Conservation (phyloP, 1,140 invertebrate genomes). For the Drosophila subobscura region DNA sequence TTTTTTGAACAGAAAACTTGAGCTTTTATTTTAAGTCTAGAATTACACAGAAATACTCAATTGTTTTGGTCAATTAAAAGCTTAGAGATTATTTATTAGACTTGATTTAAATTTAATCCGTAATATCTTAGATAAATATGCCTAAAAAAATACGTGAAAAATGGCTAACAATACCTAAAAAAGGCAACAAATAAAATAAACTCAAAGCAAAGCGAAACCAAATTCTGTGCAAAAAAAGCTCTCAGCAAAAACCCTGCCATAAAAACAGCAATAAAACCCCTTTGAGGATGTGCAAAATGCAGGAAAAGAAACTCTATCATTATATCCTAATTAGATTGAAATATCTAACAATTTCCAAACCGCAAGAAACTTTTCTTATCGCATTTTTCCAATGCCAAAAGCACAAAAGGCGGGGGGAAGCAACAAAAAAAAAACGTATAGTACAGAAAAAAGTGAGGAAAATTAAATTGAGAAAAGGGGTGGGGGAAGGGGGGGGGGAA, state of each 20-base stretch:
- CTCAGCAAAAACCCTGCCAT: background rate
- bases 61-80: too few species aligned
- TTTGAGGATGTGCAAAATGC: background rate
- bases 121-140: too few species aligned
- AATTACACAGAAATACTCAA: too few species aligned
- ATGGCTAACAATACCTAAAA: too few species aligned
- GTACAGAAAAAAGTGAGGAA: constrained; percentile 29
- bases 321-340: constrained; percentile 79
- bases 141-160: too few species aligned
- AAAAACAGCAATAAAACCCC: background rate
- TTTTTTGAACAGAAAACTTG: background rate
- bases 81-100: background rate
- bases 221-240: too few species aligned
- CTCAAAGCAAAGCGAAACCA: too few species aligned
- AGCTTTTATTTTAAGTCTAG: background rate
- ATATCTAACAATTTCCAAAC: constrained; percentile 69
- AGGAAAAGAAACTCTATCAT: constrained; percentile 53
- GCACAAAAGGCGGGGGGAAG: background rate
- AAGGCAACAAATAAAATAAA: too few species aligned
- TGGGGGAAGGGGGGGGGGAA: background rate
- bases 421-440: background rate
- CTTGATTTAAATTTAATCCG: background rate
- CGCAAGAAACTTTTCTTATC: constrained; percentile 74
- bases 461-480: constrained; percentile 21
- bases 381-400: constrained; percentile 46